Evolutionary conservation across 2,888 invertebrate species (phyloP).

Genomic region (Anoplius nigerrimus): DNA sequence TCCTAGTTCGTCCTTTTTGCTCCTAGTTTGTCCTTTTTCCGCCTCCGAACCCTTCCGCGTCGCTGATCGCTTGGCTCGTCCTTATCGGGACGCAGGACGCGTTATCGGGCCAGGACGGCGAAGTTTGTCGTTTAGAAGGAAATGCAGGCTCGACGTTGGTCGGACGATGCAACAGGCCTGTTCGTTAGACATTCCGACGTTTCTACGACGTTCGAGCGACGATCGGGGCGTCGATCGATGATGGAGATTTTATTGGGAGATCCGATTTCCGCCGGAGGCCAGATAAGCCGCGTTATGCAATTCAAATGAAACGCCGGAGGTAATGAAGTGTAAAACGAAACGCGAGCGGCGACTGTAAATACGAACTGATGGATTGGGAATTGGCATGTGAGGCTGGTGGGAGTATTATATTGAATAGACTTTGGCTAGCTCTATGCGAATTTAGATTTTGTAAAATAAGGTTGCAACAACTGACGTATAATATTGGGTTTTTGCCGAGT

Average conservation of each 20-base stretch:
- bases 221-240: background rate
- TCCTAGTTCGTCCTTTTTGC: background rate
- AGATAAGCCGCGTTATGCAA: too few species aligned
- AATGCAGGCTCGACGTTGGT: conserved; percentile 3
- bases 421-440: too few species aligned
- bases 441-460: too few species aligned
- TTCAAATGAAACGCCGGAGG: too few species aligned
- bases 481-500: too few species aligned
- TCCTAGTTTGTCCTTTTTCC: background rate
- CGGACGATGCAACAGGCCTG: conserved; percentile 38
- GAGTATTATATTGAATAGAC: too few species aligned
- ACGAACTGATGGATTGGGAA: too few species aligned
- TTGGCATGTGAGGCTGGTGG: too few species aligned
- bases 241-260: background rate
- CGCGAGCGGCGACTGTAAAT: too few species aligned
- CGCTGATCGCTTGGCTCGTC: conserved; percentile 11
- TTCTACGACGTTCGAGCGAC: conserved; percentile 43
- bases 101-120: conserved; percentile 1
- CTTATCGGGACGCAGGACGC: conserved; percentile 10
- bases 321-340: too few species aligned
- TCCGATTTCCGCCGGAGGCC: too few species aligned
- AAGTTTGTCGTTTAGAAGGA: conserved; percentile 11
- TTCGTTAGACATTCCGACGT: conserved; percentile 60
- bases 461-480: too few species aligned
- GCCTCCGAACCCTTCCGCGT: conserved; percentile 3